A percentile compares a stretch with the other conserved stretches of the same genome.
Conservation (phyloP, 92 coral and sea anemone genomes). For the Palythoa heliodiscus region DNA sequence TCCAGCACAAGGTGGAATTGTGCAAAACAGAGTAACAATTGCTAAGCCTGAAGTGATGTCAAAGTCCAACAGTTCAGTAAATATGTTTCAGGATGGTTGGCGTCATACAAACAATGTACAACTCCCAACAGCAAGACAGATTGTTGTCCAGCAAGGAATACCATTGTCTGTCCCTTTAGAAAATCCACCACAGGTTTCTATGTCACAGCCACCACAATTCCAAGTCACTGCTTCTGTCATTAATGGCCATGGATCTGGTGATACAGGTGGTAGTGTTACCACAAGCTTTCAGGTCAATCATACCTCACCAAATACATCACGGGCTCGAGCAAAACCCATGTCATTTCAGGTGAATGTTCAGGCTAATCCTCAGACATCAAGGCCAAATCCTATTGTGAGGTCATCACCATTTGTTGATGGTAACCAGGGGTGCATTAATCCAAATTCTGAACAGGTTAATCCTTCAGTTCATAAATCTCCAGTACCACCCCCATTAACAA, state of each 20-base stretch:
- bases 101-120: constrained; percentile 50
- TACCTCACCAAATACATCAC: constrained; percentile 45
- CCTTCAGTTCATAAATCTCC: constrained; percentile 30
- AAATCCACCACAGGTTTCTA: constrained; percentile 30
- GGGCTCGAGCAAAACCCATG: constrained; percentile 71
- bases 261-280: constrained; percentile 40
- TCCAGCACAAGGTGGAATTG: constrained; percentile 46
- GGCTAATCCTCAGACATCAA: constrained; percentile 59
- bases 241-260: constrained; percentile 48
- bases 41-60: not conserved
- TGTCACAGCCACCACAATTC: constrained; percentile 75
- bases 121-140: constrained; percentile 48
- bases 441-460: constrained; percentile 16
- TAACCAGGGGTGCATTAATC: constrained; percentile 1
- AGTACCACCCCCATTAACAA: constrained; percentile 30
- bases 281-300: constrained; percentile 16
- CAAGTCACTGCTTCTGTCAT: constrained; percentile 90
- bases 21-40: not conserved
- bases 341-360: constrained; percentile 86
- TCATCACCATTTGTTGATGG: constrained; percentile 45
- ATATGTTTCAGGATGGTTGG: constrained; percentile 77
- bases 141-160: constrained; percentile 40
- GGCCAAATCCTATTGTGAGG: constrained; percentile 46
- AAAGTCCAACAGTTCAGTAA: constrained; percentile 34
- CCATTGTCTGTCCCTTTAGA: constrained; percentile 42